Percentiles rank a stretch among this genome's conserved stretches.
Conservation (phyloP, 2,888 invertebrate species). For the Amphimallon solstitiale region DNA sequence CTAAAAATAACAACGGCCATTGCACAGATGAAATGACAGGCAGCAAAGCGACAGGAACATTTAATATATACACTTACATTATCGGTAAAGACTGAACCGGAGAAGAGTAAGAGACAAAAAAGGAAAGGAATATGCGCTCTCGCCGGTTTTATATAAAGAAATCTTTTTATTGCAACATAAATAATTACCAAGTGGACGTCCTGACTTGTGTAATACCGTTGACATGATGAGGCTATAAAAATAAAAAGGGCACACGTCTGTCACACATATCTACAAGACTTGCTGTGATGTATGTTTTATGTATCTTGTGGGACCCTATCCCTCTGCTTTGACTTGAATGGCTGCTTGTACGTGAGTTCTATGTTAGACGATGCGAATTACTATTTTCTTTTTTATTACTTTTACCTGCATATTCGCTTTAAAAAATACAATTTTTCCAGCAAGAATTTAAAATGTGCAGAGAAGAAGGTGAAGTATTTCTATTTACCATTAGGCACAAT, state of each 20-base stretch:
- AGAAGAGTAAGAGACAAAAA: background rate
- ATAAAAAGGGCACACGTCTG: slow-evolving; percentile 37
- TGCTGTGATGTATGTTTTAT: slow-evolving; percentile 37
- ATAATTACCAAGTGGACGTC: slow-evolving; percentile 32
- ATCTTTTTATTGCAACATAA: slow-evolving; percentile 34
- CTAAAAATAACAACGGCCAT: slow-evolving; percentile 22
- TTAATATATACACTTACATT: background rate
- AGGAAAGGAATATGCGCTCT: background rate
- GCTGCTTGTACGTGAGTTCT: no score
- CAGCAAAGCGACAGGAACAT: background rate
- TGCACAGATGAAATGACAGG: slow-evolving; percentile 4
- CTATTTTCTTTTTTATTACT: no score
- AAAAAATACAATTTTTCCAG: no score
- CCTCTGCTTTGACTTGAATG: background rate
- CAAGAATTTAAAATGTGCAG: no score
- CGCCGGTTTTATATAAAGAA: slow-evolving; percentile 23
- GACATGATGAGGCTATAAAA: slow-evolving; percentile 38
- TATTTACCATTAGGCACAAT: no score
- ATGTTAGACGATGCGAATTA: no score
- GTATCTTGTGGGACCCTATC: slow-evolving; percentile 36
- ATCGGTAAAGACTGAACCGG: background rate
- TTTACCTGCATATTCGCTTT: no score
- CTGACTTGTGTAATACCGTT: slow-evolving; percentile 37
- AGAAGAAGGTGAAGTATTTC: no score
- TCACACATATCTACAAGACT: slow-evolving; percentile 26